Percentiles rank a stretch among this genome's conserved stretches.
phyloP scores from a whole-genome alignment of 2,113 vertebrate genomes.

The Ctenomys sociabilis region DNA sequence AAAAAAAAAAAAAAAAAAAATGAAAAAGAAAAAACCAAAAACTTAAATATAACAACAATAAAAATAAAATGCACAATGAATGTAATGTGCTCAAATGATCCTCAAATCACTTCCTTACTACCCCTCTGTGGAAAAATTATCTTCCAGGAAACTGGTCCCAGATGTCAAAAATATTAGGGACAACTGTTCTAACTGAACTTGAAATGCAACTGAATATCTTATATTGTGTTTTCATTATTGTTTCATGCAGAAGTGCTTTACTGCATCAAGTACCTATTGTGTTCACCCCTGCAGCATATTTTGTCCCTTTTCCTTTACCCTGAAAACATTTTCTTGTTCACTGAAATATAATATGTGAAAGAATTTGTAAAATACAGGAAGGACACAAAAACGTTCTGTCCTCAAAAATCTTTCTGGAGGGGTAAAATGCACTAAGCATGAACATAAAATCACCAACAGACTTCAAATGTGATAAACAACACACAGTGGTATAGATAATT shows the following conservation, averaged over 20 bases:
- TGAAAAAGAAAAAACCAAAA: too few relatives aligned
- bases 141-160: not conserved
- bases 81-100: not conserved
- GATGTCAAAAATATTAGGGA: not conserved
- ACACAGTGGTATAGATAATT: not conserved
- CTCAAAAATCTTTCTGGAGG: constrained; percentile 18
- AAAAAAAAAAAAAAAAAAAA: too few relatives aligned
- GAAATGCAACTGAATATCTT: not conserved
- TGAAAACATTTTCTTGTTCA: not conserved
- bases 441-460: not conserved
- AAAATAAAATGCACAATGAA: not conserved
- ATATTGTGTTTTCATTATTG: constrained; percentile 12
- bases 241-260: constrained; percentile 15
- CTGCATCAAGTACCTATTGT: not conserved
- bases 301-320: not conserved
- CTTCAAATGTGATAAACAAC: not conserved
- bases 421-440: not conserved
- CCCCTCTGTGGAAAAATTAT: not conserved
- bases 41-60: not conserved
- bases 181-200: not conserved
- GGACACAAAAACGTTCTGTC: not conserved
- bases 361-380: not conserved
- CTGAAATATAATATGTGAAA: not conserved
- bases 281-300: not conserved
- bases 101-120: not conserved